Evolutionary conservation across 2,888 invertebrate genomes (phyloP).

Genomic region (Drosophila gaucha): DNA sequence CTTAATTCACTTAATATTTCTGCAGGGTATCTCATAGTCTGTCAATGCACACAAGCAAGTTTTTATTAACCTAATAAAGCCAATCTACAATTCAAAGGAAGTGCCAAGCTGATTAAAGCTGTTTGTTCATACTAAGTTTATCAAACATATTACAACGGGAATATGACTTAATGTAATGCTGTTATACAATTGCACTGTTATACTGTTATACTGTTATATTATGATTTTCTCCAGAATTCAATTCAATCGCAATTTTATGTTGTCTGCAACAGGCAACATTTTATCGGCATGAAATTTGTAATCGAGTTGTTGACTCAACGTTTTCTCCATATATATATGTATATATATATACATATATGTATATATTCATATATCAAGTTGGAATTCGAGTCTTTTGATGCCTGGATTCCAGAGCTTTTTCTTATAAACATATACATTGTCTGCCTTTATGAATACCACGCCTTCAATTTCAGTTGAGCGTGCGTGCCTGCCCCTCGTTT

Average conservation of each 20-base stretch:
- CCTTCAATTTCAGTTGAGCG: constrained; percentile 18
- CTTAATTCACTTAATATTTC: too few relatives aligned
- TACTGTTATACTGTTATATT: neutral
- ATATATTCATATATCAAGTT: neutral
- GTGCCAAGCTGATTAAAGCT: neutral
- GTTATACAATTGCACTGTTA: too few relatives aligned
- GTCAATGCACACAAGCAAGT: too few relatives aligned
- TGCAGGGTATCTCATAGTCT: neutral
- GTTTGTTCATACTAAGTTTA: neutral
- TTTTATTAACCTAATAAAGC: neutral
- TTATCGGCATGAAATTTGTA: neutral
- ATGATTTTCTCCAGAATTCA: neutral
- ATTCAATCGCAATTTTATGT: neutral
- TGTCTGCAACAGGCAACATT: neutral
- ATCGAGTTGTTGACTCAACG: neutral
- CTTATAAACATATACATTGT: neutral
- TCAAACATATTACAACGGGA: neutral
- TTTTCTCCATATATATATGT: too few relatives aligned
- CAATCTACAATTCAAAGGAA: neutral
- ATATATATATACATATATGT: too few relatives aligned
- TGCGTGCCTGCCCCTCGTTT: constrained; percentile 67
- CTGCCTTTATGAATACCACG: constrained; percentile 7
- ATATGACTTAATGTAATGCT: constrained; percentile 1
- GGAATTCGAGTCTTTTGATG: too few relatives aligned
- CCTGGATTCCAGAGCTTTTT: neutral